Evolutionary conservation across 1,140 invertebrate genomes (phyloP), one percentile per base, ranked within the genome.

Genomic region (Nasonia giraulti): DNA sequence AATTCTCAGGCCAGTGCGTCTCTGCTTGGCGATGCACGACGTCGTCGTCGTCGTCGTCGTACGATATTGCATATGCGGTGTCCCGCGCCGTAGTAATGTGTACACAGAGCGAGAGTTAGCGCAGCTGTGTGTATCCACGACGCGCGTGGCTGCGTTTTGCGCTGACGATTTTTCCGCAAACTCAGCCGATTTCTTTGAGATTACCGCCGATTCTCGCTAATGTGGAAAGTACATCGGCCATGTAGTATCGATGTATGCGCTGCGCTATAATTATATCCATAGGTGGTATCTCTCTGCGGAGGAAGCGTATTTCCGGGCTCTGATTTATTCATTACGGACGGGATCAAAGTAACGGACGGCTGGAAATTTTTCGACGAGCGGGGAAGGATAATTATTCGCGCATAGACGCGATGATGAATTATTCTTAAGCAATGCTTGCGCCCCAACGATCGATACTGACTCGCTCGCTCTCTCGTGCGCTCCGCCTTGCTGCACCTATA

Each of bases 381-480:
- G 37, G 69, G 73, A 20, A 68, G 31, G 55, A 68, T 77, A 79
- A 50, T 84, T 74, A 79, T 27, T 31, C 10, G 47, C 50, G 20
- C 20, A 33, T 75, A 55, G 20, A 69, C 37, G 44, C 17, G 82
- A 62, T 71, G 82, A 84, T 84, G 75, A 84, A 84, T 84, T 84
- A 79, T 84, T 84, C 68, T 84, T 79, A 71, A 79, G 44, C 76
- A n/a, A 44, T 74, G 79, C 68, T 62, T 62, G 55, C 66, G 31
- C 44, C 10, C 7, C 2, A 17, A 0, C 76, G 68, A 73, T 84
- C 82, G 66, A 84, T 84, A 75, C 10, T 40, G 75, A 66, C 77
- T 20, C 20, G 3, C 55, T 62, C 17, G 1, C 47, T 50, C 47
- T 50, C 47, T 50, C 4, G 71, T 3, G 1, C 71, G 71, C 33